Base-by-base conservation (phyloP, 2,797 vertebrate species). In the Taenioides sp. region DNA sequence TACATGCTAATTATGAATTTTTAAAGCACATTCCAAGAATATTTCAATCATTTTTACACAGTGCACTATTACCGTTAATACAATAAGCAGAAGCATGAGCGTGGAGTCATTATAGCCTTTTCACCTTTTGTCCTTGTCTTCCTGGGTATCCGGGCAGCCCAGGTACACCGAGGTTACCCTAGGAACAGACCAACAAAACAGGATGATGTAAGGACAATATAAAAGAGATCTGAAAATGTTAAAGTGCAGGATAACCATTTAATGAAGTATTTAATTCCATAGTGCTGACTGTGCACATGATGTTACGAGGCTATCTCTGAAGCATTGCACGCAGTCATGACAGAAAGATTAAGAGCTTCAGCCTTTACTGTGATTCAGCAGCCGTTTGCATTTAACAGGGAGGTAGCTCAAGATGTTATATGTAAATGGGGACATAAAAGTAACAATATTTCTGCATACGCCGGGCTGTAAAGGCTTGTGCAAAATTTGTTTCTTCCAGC, bases 111-210 rank as follows among this genome's bases (percentile, higher is more conserved):
- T 62, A 37, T 11, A n/a, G 60, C 31, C 1, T 72, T 73, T 67
- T 94, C 90, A 98, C 97, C 96, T 98, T 98, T 40, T 94, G 65
- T 65, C 97, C 97, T 77, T 94, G 95, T 77, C 95, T 94, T 74
- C 96, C 96, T 2, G 96, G 96, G 72, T 98, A 97, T 47, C 97
- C 97, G 0, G 96, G 96, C 73, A 98, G 92, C 47, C 97, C 97
- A 0, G 96, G 97, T 27, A 98, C 87, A 0, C 97, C 97, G 60
- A 98, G 93, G 68, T 96, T 97, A 67, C 97, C 97, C 97, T 98
- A 69, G 49, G 80, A 60, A 69, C 58, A 84, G 1, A 71, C 2
- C 11, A 12, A 61, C 18, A 31, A 31, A 74, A 68, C 52, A 31
- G 52, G 11, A 27, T 14, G 18, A 70, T 18, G 64, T 65, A 55